A percentile compares a stretch with the other conserved stretches of the same genome.
Conservation (phyloP, 2,797 vertebrate species). For the Coracias cyanogaster region DNA sequence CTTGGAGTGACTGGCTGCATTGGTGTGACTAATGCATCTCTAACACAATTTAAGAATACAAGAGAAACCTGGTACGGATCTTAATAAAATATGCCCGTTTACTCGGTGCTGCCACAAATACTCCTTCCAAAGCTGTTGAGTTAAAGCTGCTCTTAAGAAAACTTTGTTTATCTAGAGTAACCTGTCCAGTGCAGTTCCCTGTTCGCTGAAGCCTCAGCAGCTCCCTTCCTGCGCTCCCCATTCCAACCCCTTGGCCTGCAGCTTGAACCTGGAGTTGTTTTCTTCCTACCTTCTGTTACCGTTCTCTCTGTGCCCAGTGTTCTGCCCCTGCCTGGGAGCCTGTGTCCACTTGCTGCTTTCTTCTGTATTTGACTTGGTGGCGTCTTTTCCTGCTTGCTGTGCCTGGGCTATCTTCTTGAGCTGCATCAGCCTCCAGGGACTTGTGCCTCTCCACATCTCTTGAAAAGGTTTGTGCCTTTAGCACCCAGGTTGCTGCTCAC, state of each 20-base stretch:
- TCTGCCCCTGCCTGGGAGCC: not conserved
- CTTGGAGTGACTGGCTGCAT: not conserved
- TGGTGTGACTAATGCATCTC: rapidly evolving
- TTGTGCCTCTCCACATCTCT: not conserved
- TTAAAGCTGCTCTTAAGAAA: not conserved
- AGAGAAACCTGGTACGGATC: not conserved
- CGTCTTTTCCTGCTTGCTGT: not conserved
- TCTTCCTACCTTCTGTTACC: not conserved
- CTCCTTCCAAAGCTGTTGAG: not conserved
- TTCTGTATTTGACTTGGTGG: not conserved
- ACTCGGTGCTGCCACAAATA: not conserved
- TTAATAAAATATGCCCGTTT: not conserved
- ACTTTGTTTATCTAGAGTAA: not conserved
- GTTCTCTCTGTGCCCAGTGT: rapidly evolving
- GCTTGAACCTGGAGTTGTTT: not conserved
- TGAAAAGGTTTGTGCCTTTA: not conserved
- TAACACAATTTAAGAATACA: rapidly evolving
- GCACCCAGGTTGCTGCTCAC: not conserved
- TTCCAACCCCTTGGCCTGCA: not conserved
- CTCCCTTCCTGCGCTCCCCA: not conserved
- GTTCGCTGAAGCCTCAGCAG: not conserved
- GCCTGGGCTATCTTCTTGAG: not conserved
- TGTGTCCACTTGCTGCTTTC: not conserved
- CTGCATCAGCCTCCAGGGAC: not conserved
- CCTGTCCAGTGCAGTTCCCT: not conserved